Base-by-base conservation (phyloP, 2,888 invertebrate species). In the Tortricodes alternella region DNA sequence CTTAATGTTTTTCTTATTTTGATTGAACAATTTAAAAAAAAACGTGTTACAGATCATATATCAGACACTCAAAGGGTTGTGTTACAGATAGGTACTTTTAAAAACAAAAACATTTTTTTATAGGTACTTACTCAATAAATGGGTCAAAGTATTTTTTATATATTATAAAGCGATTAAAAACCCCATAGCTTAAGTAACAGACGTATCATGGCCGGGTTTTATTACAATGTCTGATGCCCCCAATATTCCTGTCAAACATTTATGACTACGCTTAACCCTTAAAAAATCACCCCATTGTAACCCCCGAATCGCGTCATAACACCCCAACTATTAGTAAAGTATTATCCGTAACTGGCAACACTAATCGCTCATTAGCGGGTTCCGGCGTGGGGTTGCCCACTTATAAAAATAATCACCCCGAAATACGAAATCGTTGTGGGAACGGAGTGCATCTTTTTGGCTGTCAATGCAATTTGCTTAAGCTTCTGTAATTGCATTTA, bases 331-430 rank as follows among this genome's bases (percentile, higher is more conserved):
- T 86, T 87, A 86, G 77, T 69, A 66, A 63, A 71, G 85, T 77
- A 85, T 89, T 88, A 88, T 84, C 83, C 82, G 76, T 80, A 83
- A 85, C 84, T 86, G 83, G 87, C 80, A 87, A 87, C 85, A 85
- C 87, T 89, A 88, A 89, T 89, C 89, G 88, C 83, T 84, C 86
- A 83, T 89, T 89, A 89, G 75, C 74, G 72, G 74, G 84, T 87
- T 83, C 86, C 85, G 87, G 85, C 65, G 62, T 62, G 67, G 72
- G 72, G 74, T 74, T 74, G 68, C 69, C 70, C 65, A 61, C 64
- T 65, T 60, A 61, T 59, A 60, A 56, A 53, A 61, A 65, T 61
- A 68, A 65, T 62, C 64, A 59, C 58, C 64, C 67, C 70, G 48
- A 64, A 71, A 71, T 66, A 64, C 62, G 49, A 67, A 67, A 70